Percentiles rank a stretch among this genome's conserved stretches.
Conservation (phyloP, 2,113 vertebrate species). For the Platichthys stellatus region DNA sequence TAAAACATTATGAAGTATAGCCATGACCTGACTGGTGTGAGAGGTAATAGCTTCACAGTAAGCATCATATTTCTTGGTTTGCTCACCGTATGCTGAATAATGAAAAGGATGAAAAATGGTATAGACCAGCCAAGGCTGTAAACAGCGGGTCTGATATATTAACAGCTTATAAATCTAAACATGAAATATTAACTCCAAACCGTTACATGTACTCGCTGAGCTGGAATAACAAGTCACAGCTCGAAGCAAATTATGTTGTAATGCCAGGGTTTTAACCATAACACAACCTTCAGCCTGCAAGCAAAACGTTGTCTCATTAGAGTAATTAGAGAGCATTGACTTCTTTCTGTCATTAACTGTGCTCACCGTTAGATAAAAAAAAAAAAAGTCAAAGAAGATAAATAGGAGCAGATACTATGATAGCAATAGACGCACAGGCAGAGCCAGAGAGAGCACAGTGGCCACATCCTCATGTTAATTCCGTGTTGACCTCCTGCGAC, state of each 20-base stretch:
- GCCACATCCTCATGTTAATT: background rate
- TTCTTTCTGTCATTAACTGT: conserved; percentile 21
- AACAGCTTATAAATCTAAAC: conserved; percentile 24
- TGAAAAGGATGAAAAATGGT: background rate
- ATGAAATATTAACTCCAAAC: conserved; percentile 56
- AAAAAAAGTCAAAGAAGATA: conserved; percentile 2
- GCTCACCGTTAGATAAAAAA: conserved; percentile 4
- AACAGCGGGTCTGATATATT: conserved; percentile 9
- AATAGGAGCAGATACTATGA: background rate
- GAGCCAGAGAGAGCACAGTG: background rate
- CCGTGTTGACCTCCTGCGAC: background rate
- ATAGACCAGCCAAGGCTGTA: conserved; percentile 3
- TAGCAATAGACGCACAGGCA: background rate
- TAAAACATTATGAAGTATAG: background rate
- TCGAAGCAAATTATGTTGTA: conserved; percentile 51
- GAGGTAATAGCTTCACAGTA: background rate
- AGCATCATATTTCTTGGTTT: background rate
- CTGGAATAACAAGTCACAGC: conserved; percentile 41
- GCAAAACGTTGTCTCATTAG: conserved; percentile 51
- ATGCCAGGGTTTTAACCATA: conserved; percentile 45
- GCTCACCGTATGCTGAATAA: conserved; percentile 12
- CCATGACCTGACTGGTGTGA: background rate
- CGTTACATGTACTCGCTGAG: conserved; percentile 29
- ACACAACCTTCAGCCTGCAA: conserved; percentile 34
- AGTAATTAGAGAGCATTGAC: conserved; percentile 7